These are phyloP conservation scores for Hylaea fasciaria DNA, from an alignment of 2,888 invertebrate species.

Conservation along the genomic window DNA sequence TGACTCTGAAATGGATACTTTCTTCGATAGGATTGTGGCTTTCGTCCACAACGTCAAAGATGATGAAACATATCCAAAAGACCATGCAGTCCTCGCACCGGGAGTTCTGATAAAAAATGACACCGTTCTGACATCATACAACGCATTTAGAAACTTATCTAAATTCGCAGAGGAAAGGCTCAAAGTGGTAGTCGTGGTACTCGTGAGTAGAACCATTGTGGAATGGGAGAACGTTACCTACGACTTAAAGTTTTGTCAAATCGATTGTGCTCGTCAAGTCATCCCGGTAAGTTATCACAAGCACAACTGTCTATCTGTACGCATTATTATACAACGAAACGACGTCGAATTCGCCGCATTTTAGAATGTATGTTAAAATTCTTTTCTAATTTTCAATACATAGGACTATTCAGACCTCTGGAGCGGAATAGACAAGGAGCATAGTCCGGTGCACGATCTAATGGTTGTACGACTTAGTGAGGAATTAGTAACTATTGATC, in stretches of 20 bases:
- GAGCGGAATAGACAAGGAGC: conserved; percentile 1
- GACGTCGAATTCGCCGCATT: too few species aligned
- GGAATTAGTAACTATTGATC: neutral
- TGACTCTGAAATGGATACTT: conserved; percentile 13
- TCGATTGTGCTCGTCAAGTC: neutral
- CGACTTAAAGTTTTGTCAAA: neutral
- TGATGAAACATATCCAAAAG: neutral
- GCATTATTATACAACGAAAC: neutral
- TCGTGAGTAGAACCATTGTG: neutral
- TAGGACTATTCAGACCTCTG: neutral
- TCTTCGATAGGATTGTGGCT: conserved; percentile 26
- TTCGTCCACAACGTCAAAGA: conserved; percentile 3
- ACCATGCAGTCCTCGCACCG: conserved; percentile 4
- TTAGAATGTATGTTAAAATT: too few species aligned
- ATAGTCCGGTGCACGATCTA: conserved; percentile 29
- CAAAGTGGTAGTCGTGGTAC: neutral
- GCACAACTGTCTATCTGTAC: neutral
- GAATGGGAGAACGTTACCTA: neutral
- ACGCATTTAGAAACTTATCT: conserved; percentile 17
- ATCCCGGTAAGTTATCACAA: conserved; percentile 1
- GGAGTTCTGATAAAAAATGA: conserved; percentile 19
- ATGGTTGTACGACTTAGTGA: conserved; percentile 20
- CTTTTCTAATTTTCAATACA: neutral
- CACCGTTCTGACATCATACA: conserved; percentile 25
- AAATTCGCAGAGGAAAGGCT: neutral